phyloP scores from a whole-genome alignment of 2,113 vertebrate genomes.

The Hydrolagus affinis region DNA sequence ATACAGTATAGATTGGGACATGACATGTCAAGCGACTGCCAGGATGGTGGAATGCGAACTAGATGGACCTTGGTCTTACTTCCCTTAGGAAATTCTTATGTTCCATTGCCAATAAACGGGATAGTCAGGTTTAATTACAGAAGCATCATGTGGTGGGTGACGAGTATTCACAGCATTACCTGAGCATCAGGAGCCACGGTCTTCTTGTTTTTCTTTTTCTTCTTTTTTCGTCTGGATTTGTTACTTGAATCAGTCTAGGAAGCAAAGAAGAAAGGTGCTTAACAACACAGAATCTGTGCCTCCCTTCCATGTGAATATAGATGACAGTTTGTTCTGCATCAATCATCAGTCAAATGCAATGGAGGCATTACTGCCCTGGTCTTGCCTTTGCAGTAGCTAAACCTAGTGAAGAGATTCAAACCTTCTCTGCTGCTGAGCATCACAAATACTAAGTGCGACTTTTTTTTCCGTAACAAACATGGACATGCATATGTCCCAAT shows the following conservation, averaged over 20 bases:
- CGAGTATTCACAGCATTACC: constrained; percentile 48
- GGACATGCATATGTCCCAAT: too few relatives aligned
- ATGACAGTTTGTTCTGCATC: neutral
- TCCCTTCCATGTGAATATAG: neutral
- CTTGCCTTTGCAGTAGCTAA: too few relatives aligned
- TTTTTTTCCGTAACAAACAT: too few relatives aligned
- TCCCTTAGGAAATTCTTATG: too few relatives aligned
- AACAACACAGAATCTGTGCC: neutral
- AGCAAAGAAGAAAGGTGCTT: neutral
- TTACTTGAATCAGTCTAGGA: constrained; percentile 46
- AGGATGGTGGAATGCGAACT: too few relatives aligned
- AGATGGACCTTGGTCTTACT: too few relatives aligned
- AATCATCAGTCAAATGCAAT: neutral
- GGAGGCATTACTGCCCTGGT: neutral
- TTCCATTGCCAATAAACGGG: too few relatives aligned
- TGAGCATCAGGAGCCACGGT: constrained; percentile 45
- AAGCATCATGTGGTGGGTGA: neutral
- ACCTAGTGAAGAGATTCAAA: too few relatives aligned
- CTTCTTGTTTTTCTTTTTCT: constrained; percentile 71
- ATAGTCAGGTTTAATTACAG: neutral
- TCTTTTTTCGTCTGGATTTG: constrained; percentile 79
- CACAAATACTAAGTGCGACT: too few relatives aligned
- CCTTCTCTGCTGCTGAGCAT: too few relatives aligned
- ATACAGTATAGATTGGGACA: too few relatives aligned
- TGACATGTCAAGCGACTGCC: too few relatives aligned